Evolutionary conservation across 2,797 vertebrate genomes (phyloP).

Genomic region (Chromis chromis): DNA sequence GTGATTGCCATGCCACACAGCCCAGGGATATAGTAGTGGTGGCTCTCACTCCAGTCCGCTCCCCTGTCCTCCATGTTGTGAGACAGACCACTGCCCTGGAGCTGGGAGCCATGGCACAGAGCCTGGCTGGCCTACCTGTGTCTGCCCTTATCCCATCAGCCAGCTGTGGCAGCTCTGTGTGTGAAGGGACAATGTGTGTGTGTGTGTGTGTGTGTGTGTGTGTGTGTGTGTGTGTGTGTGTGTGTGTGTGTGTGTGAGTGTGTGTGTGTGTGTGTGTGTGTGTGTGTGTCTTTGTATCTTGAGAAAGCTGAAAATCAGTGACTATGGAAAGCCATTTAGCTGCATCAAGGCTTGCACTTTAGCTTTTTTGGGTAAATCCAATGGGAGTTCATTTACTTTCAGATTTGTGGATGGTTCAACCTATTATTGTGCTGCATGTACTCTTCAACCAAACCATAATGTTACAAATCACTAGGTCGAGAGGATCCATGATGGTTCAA

Average conservation of each 20-base stretch:
- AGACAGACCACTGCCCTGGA: slow-evolving; percentile 63
- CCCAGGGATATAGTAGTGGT: slow-evolving; percentile 56
- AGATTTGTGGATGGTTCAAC: slow-evolving; percentile 53
- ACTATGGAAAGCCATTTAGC: slow-evolving; percentile 35
- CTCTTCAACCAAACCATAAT: slow-evolving; percentile 56
- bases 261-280: slow-evolving; percentile 30
- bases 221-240: slow-evolving; percentile 18
- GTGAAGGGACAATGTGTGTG: slow-evolving; percentile 25
- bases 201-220: slow-evolving; percentile 20
- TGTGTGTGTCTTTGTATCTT: slow-evolving; percentile 33
- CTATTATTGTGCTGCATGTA: slow-evolving; percentile 46
- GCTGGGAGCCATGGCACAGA: slow-evolving; percentile 57
- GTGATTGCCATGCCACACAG: slow-evolving; percentile 42
- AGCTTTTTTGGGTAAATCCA: slow-evolving; percentile 27
- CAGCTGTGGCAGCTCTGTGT: slow-evolving; percentile 61
- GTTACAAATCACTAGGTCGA: slow-evolving; percentile 57
- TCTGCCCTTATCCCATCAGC: slow-evolving; percentile 74
- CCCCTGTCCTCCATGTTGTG: slow-evolving; percentile 56
- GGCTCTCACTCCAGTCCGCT: slow-evolving; percentile 53
- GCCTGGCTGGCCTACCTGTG: slow-evolving; percentile 72
- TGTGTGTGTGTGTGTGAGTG: slow-evolving; percentile 20
- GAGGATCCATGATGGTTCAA: slow-evolving; percentile 46
- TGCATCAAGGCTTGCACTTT: slow-evolving; percentile 20
- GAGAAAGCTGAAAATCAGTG: slow-evolving; percentile 24
- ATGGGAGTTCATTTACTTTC: slow-evolving; percentile 46